Base-by-base conservation (phyloP, 1,140 invertebrate species). In the Meteorus sp. region DNA sequence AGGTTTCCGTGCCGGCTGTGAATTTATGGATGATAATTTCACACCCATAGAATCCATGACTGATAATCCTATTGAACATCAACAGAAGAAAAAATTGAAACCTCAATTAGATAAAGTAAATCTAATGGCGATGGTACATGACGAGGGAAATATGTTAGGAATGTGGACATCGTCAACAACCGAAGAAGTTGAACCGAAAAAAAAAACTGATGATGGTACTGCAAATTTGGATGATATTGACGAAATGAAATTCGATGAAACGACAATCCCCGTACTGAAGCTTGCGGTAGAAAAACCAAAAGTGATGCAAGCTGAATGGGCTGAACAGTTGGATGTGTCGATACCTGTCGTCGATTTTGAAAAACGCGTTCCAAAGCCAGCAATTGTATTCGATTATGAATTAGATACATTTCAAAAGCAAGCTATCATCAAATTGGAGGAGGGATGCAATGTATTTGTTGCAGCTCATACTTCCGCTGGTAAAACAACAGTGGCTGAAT, bases 401-500 rank as follows among this genome's bases (percentile, higher is more conserved):
- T 82, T 99, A 64, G 98, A 99, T 78, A 92, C 86, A 5, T 99
- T 99, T 73, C 97, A 99, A 77, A 97, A 99, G 79, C 85, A 90
- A 82, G 96, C 97, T 5, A 95, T 99, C 65, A 75, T 98, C 7
- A 93, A 92, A 75, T 80, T 99, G 33, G 97, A 99, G 82, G 88
- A 95, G 68, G 89, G 92, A 41, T 88, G 95, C 63, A 94, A 95
- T 79, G 95, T 99, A 1, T 99, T 99, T 82, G 95, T 99, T 1
- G 94, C 97, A 6, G 98, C 97, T 9, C 98, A 99, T 75, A 99
- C 97, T 0, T 99, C 97, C 0, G 97, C 98, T 3, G 98, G 97
- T 13, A 99, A 99, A 83, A 99, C 98, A 1, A 97, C 98, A 0
- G 95, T 99, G 9, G 98, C 98, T 2, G 97, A 99, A 81, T 99